phyloP scores from a whole-genome alignment of 2,797 vertebrate species.

The Muraenolepis orangiensis region DNA sequence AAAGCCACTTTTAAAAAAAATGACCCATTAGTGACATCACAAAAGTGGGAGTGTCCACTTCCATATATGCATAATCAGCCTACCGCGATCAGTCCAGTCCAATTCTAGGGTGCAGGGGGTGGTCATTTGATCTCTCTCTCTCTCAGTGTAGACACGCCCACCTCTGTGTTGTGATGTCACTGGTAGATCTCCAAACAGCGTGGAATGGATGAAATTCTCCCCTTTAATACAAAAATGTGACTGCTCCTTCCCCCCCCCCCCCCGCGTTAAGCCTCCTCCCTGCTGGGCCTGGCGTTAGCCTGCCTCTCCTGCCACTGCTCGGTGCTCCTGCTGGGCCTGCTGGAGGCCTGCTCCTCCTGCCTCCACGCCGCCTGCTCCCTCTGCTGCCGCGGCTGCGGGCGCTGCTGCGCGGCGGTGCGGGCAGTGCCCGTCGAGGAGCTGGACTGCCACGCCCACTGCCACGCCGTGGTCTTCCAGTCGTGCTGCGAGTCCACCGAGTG shows the following conservation, averaged over 20 bases:
- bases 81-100: not conserved
- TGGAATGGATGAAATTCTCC: too few species aligned
- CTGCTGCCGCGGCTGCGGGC: slow-evolving; percentile 66
- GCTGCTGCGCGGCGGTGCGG: slow-evolving; percentile 54
- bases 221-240: not conserved
- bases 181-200: not conserved
- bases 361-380: slow-evolving; percentile 47
- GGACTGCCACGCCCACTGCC: slow-evolving; percentile 72
- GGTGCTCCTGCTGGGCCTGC: slow-evolving; percentile 46
- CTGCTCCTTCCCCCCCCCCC: not conserved
- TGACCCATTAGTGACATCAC: not conserved
- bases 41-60: not conserved
- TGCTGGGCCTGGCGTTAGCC: slow-evolving; percentile 64
- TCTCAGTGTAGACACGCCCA: not conserved
- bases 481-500: slow-evolving; percentile 66
- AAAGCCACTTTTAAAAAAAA: not conserved
- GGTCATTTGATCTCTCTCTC: not conserved
- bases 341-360: slow-evolving; percentile 47
- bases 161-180: not conserved
- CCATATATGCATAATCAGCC: not conserved
- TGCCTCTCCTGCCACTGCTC: slow-evolving; percentile 52
- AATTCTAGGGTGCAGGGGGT: not conserved
- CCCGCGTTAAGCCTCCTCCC: slow-evolving; percentile 43
- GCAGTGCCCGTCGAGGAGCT: slow-evolving; percentile 65
- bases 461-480: slow-evolving; percentile 70